Base-by-base conservation (phyloP, 35 echinoderm and acorn worm species). In the Apostichopus parvimensis region DNA sequence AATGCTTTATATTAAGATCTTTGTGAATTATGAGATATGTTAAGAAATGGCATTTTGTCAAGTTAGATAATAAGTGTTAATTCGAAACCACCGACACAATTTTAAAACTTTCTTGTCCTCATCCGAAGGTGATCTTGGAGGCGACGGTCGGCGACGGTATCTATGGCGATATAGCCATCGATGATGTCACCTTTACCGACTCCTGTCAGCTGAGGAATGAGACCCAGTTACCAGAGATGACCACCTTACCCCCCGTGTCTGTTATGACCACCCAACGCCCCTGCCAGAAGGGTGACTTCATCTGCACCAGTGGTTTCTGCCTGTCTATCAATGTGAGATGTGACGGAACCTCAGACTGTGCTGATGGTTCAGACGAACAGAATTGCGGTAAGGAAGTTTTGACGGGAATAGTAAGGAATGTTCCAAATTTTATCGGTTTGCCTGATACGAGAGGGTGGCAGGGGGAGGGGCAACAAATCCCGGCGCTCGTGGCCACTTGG, bases 91-190 rank as follows among this genome's bases (percentile, higher is more conserved):
- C 34, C 2, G 34, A 45, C 34, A 45, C 34, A 45, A 45, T 34
- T 45, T 45, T 45, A 45, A 45, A 45, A 45, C 3, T 45, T 57
- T 54, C 17, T 72, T 90, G 86, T 91, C 45, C 91, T 90, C 60
- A 88, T 91, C 57, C 76, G 79, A 45, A 98, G 96, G 89, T 98
- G 0, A 95, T 99, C 75, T 96, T 99, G 18, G 95, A 99, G 86
- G 95, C 94, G 1, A 95, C 93, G 0, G 91, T 95, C 64, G 97
- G 97, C 2, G 90, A 93, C 62, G 93, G 92, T 84, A 96, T 93
- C 53, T 78, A 77, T 78, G 97, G 97, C n/a, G 97, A 99, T 78
- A 99, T 96, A 5, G 95, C 97, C 9, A 94, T 99, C 70, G 97
- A 99, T n/a, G 97, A 99, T 75, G 86, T 91, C n/a, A 77, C 80